phyloP scores from a whole-genome alignment of 35 echinoderm and acorn worm genomes.

The Ophioderma brevispina region DNA sequence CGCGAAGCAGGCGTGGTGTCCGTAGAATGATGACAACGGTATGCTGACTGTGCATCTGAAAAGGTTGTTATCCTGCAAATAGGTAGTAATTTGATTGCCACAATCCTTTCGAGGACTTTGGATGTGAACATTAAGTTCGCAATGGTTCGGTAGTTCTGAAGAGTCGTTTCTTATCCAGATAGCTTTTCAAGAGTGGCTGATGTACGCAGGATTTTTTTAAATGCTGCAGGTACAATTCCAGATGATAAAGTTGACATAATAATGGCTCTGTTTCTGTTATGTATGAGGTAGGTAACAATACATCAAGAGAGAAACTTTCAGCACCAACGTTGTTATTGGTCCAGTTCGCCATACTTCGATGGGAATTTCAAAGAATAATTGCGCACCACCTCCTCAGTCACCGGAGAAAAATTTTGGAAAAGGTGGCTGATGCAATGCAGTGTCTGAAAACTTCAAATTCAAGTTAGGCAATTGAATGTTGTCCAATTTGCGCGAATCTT shows the following conservation, averaged over 20 bases:
- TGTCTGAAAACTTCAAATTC: neutral
- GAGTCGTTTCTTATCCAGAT: constrained; percentile 19
- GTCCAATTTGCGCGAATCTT: neutral
- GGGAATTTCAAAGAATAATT: neutral
- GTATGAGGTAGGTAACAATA: constrained; percentile 11
- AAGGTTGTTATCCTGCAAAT: no score
- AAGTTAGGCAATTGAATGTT: neutral
- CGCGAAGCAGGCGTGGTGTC: no score
- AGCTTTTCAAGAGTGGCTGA: constrained; percentile 55
- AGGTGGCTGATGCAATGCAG: neutral
- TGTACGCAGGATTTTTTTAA: constrained; percentile 17
- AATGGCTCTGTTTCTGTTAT: constrained; percentile 29
- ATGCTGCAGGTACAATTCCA: constrained; percentile 28
- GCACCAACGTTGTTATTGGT: constrained; percentile 40
- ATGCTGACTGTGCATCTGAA: no score
- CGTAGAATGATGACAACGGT: no score
- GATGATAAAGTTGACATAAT: constrained; percentile 19
- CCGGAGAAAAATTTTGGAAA: neutral
- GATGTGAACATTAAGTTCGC: constrained; percentile 33
- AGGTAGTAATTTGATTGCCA: no score
- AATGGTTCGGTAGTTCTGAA: constrained; percentile 55
- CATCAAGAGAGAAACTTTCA: constrained; percentile 27
- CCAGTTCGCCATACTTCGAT: constrained; percentile 33
- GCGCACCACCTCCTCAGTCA: constrained; percentile 3
- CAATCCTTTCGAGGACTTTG: constrained; percentile 49